Evolutionary conservation across 2,888 invertebrate genomes (phyloP), one percentile per base, ranked within the genome.

Genomic region (Stegophylla sp.): DNA sequence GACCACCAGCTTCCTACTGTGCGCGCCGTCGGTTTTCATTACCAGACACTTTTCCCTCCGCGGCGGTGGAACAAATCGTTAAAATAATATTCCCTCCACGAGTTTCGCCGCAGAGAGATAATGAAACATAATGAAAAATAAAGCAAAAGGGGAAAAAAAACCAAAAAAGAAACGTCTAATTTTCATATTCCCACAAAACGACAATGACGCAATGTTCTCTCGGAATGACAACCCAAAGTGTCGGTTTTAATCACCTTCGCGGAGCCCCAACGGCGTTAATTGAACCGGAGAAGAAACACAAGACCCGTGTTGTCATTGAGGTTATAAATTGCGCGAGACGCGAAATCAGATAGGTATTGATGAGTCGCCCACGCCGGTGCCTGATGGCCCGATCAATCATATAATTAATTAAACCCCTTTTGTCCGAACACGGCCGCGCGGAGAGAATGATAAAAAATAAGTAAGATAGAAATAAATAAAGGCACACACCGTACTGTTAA

Each of bases 271-370:
- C 79, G 61, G 59, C 71, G 71, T 79, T 79, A 79, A 79, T 79
- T 71, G 79, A 79, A 79, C 61, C 61, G 61, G 61, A 71, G 79
- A 45, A 67, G 77, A 79, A 79, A 79, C 79, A 79, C 79, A 79
- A 79, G 79, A 79, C 61, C 79, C n/a, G 79, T 61, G 61, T 71
- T 61, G 71, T 71, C 79, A 61, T 79, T 61, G 61, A 79, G 59
- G 79, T 79, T 79, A 79, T 79, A 79, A 79, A 79, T 79, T 79
- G 71, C 71, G 12, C 23, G 71, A 71, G 79, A 79, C 71, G 79
- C 79, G 71, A 79, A 79, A 79, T 79, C 79, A 71, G 79, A 79
- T 79, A 79, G 79, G 79, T 79, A 79, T 79, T 79, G 79, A 79
- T 79, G 79, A 79, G 79, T 61, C 61, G 79, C 43, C 79, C 34